These are phyloP conservation scores for Ictidomys tridecemlineatus DNA, from an alignment of 2,113 vertebrate species.

Conservation along the genomic window DNA sequence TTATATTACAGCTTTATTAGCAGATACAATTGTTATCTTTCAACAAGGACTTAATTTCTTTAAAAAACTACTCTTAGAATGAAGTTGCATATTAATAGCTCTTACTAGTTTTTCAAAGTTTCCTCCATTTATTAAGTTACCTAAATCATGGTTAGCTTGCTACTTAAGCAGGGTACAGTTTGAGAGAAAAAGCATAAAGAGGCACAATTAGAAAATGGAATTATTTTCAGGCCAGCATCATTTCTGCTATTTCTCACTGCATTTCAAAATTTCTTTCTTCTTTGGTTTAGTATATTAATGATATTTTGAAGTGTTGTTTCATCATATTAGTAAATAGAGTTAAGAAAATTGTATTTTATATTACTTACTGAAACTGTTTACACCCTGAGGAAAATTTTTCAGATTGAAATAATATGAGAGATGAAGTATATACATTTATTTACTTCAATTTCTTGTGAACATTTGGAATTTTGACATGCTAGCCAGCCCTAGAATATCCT, in stretches of 20 bases:
- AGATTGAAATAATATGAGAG: slow-evolving; percentile 8
- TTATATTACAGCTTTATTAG: slow-evolving; percentile 34
- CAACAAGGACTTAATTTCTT: not conserved
- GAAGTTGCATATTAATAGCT: slow-evolving; percentile 40
- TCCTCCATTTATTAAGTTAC: not conserved
- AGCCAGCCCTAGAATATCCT: not conserved
- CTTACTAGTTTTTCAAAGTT: slow-evolving; percentile 2
- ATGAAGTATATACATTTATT: not conserved
- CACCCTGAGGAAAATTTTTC: not conserved
- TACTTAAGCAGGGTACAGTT: not conserved
- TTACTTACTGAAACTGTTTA: slow-evolving; percentile 39
- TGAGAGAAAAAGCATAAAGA: slow-evolving; percentile 2
- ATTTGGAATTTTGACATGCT: slow-evolving; percentile 34
- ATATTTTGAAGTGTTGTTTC: slow-evolving; percentile 51
- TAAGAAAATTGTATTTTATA: not conserved
- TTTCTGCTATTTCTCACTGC: slow-evolving; percentile 13
- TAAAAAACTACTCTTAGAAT: slow-evolving; percentile 19
- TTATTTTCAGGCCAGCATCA: not conserved
- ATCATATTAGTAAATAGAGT: slow-evolving; percentile 33
- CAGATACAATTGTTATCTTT: slow-evolving; percentile 17
- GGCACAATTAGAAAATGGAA: not conserved
- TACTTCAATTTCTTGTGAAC: slow-evolving; percentile 1
- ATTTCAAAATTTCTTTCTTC: slow-evolving; percentile 41
- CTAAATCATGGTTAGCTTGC: slow-evolving; percentile 16
- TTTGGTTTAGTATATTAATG: slow-evolving; percentile 30